Base-by-base conservation (phyloP, 2,113 vertebrate genomes). In the Murina feae region DNA sequence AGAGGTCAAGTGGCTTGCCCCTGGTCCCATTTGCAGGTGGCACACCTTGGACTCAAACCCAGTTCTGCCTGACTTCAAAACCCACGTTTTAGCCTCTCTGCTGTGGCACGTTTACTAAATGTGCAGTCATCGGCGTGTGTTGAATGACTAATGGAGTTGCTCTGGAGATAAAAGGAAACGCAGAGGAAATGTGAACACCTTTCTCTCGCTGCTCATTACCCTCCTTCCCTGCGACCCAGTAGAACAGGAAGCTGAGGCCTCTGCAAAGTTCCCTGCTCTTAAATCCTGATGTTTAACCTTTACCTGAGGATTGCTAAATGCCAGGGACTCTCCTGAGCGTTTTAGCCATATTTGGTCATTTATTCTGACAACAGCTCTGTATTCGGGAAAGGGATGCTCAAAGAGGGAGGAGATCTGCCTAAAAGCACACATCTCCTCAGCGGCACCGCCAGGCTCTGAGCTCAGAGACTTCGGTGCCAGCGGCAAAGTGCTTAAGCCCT, bases 71-170 rank as follows among this genome's bases (percentile, higher is more conserved):
- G 9, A 35, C 49, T 65, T 85, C 37, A 51, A 51, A 66, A 7
- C 51, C 35, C 23, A 12, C 1, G 5, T 39, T 30, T 69, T 51
- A 18, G 20, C 39, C 9, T 44, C 60, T 55, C 69, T 90, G 75
- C 32, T 25, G 58, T 1, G 18, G 18, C 0, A 0, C 83, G 32
- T 21, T 75, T 23, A 13, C 14, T 44, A 39, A 80, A 11, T 21
- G 39, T 28, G 5, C 37, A 10, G 1, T 18, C n/a, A n/a, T n/a
- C 2, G 0, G 37, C 69, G 25, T 4, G 2, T 37, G 39, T 80
- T 1, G 5, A 49, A 49, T 55, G 72, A 71, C 37, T 75, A 28
- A 35, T 39, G 49, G 37, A 12, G 13, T 42, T 66, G 89, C 72
- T 80, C 68, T 30, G 35, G 10, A 85, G 72, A 80, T n/a, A 28